A percentile compares a stretch with the other conserved stretches of the same genome.
These are phyloP conservation scores for Heteromyza rotundicornis DNA, from an alignment of 2,888 invertebrate genomes.

Conservation along the genomic window DNA sequence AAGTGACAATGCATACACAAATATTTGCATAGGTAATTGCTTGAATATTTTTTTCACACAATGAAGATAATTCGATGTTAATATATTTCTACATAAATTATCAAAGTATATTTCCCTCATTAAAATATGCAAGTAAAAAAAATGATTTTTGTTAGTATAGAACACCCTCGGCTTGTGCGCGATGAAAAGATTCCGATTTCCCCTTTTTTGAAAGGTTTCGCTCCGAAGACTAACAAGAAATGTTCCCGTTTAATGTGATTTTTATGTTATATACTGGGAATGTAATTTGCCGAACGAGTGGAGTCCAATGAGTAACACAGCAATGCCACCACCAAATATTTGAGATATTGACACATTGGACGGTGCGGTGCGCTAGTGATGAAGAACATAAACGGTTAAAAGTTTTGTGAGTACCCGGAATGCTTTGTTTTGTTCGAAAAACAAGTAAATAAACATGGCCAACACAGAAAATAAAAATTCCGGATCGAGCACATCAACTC, in stretches of 20 bases:
- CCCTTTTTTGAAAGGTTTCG: constrained; percentile 39
- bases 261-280: constrained; percentile 46
- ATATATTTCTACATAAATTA: constrained; percentile 11
- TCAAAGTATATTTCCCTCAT: constrained; percentile 1
- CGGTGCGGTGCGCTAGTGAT: constrained; percentile 7
- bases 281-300: constrained; percentile 33
- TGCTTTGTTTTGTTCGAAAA: too few species aligned
- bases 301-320: constrained; percentile 24
- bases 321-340: constrained; percentile 37
- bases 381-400: too few species aligned
- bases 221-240: constrained; percentile 37
- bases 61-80: background rate
- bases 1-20: background rate
- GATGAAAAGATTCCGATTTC: constrained; percentile 43
- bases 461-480: too few species aligned
- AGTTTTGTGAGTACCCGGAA: too few species aligned
- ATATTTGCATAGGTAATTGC: constrained; percentile 3
- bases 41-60: background rate
- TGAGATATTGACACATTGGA: constrained; percentile 22
- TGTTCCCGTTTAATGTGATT: constrained; percentile 46
- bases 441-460: too few species aligned
- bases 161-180: constrained; percentile 28
- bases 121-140: background rate
- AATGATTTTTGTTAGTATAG: background rate
- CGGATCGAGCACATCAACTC: too few species aligned